Percentiles rank a stretch among this genome's conserved stretches.
phyloP scores from a whole-genome alignment of 1,140 invertebrate species.

The Diploscapter pachys region DNA sequence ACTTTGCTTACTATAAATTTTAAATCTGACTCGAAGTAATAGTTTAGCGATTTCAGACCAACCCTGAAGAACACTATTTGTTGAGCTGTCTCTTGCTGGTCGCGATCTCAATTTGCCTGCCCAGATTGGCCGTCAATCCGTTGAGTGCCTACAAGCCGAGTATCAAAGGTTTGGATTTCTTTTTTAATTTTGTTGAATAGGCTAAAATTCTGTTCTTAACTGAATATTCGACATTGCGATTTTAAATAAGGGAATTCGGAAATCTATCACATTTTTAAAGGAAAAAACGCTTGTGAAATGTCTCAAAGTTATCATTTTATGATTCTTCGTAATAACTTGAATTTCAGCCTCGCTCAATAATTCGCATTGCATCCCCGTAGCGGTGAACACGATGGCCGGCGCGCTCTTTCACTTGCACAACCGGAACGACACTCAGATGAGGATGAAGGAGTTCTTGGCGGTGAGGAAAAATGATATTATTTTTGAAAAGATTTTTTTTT shows the following conservation, averaged over 20 bases:
- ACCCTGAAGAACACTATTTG: slow-evolving; percentile 75
- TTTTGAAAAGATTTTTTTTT: neutral
- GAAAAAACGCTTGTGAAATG: slow-evolving; percentile 1
- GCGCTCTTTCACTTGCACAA: slow-evolving; percentile 92
- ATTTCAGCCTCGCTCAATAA: slow-evolving; percentile 71
- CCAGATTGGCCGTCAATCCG: slow-evolving; percentile 86
- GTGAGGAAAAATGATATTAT: slow-evolving; percentile 55
- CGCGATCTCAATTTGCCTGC: slow-evolving; percentile 94
- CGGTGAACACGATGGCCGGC: slow-evolving; percentile 91
- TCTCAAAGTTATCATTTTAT: no score
- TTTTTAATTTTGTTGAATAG: no score
- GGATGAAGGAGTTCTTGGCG: slow-evolving; percentile 96
- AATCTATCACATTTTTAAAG: neutral
- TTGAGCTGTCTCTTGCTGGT: slow-evolving; percentile 94
- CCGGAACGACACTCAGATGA: slow-evolving; percentile 88
- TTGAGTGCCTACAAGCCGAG: slow-evolving; percentile 73
- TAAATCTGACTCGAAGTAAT: neutral
- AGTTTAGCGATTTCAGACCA: slow-evolving; percentile 58
- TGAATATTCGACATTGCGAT: neutral
- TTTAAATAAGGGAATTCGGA: neutral
- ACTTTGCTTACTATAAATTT: no score
- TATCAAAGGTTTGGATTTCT: slow-evolving; percentile 69
- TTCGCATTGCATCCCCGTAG: slow-evolving; percentile 91
- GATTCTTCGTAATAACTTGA: neutral
- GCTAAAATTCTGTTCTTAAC: neutral